A percentile compares a stretch with the other conserved stretches of the same genome.
Conservation (phyloP, 1,140 invertebrate genomes). For the Bombus waltoni region DNA sequence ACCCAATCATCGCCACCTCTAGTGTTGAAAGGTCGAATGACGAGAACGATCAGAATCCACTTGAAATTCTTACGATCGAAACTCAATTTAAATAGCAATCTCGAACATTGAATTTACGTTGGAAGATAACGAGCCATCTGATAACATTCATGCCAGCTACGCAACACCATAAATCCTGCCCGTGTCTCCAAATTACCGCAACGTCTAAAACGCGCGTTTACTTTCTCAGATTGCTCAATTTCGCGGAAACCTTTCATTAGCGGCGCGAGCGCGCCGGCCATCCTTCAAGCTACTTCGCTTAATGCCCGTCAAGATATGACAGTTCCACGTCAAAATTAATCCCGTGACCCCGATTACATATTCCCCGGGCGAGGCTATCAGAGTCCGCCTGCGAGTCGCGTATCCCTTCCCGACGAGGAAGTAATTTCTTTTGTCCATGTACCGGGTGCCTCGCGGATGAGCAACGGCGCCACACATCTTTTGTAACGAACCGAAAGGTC, state of each 20-base stretch:
- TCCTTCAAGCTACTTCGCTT: constrained; percentile 17
- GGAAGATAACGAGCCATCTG: background rate
- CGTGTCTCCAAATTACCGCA: constrained; percentile 8
- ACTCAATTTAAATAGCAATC: background rate
- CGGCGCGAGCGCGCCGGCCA: background rate
- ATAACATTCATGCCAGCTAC: background rate
- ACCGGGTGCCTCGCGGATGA: background rate
- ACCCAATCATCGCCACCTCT: background rate
- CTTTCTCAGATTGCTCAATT: constrained; percentile 29
- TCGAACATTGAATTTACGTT: no score
- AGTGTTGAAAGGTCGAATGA: background rate
- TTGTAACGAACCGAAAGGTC: constrained; percentile 5
- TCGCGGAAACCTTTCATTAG: constrained; percentile 30
- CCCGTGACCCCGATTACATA: constrained; percentile 25
- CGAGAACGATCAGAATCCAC: background rate
- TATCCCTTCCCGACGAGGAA: background rate
- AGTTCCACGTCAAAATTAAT: constrained; percentile 26
- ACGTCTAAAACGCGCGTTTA: constrained; percentile 11
- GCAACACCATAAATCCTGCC: background rate
- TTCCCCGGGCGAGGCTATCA: constrained; percentile 5
- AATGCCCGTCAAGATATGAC: constrained; percentile 13
- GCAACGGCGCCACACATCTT: background rate
- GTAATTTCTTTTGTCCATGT: constrained; percentile 40
- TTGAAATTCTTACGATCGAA: background rate
- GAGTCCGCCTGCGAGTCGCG: background rate